Evolutionary conservation across 2,888 invertebrate genomes (phyloP).

Genomic region (Caradrina clavipalpis): DNA sequence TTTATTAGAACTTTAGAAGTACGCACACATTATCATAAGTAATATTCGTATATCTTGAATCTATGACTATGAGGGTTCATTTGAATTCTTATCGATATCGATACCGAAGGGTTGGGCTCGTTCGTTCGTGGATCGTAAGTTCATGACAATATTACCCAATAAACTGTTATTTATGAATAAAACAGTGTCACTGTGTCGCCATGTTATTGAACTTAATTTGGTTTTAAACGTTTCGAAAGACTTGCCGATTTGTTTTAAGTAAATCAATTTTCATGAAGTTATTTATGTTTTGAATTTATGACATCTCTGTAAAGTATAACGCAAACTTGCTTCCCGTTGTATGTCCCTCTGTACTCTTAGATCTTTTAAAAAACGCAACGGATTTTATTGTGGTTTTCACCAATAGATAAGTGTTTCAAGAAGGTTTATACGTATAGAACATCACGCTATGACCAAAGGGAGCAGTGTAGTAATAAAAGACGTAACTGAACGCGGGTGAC

Average conservation of each 20-base stretch:
- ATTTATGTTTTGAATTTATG: not conserved
- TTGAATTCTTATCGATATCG: conserved; percentile 41
- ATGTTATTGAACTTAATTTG: conserved; percentile 2
- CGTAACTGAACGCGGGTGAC: too few species aligned
- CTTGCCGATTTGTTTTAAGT: not conserved
- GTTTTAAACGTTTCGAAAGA: not conserved
- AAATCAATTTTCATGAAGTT: not conserved
- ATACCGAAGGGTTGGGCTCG: not conserved
- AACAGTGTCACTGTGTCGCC: conserved; percentile 15
- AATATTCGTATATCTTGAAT: conserved; percentile 39
- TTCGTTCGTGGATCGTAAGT: conserved; percentile 7
- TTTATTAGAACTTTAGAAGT: conserved; percentile 10
- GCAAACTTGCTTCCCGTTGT: too few species aligned
- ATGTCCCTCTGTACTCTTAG: too few species aligned
- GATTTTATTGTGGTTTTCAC: too few species aligned
- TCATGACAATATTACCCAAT: conserved; percentile 11
- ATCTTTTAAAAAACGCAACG: too few species aligned
- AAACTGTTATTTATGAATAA: conserved; percentile 14
- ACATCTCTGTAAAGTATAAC: too few species aligned
- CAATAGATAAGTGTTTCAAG: too few species aligned
- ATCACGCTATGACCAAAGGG: too few species aligned
- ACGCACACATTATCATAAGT: conserved; percentile 29
- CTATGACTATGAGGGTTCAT: conserved; percentile 40
- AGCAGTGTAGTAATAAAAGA: too few species aligned
- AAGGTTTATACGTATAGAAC: too few species aligned